phyloP scores from a whole-genome alignment of 1,140 invertebrate species.

The Drosophila oshimai region DNA sequence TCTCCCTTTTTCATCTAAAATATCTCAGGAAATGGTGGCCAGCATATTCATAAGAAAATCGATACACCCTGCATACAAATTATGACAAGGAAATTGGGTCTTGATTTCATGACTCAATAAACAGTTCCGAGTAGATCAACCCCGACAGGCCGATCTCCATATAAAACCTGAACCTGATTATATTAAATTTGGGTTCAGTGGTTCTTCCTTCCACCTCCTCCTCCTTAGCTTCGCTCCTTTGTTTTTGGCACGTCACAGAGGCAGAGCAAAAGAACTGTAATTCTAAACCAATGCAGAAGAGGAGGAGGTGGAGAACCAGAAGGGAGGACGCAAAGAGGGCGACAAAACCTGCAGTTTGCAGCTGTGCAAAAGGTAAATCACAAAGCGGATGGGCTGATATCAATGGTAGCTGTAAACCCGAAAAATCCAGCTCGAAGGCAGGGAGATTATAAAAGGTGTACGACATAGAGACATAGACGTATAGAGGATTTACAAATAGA shows the following conservation, averaged over 20 bases:
- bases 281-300: conserved; percentile 46
- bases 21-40: neutral
- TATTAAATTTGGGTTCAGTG: conserved; percentile 16
- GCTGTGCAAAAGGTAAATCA: conserved; percentile 49
- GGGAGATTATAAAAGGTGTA: conserved; percentile 15
- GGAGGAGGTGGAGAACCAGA: neutral
- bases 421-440: too few relatives aligned
- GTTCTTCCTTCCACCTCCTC: neutral
- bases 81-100: conserved; percentile 16
- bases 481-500: neutral
- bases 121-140: neutral
- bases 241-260: conserved; percentile 44
- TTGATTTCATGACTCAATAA: conserved; percentile 7
- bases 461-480: neutral
- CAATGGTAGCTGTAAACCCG: conserved; percentile 58
- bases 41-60: neutral
- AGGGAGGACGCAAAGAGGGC: conserved; percentile 4
- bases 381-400: conserved; percentile 15
- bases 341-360: conserved; percentile 36
- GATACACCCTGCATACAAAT: conserved; percentile 28
- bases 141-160: conserved; percentile 26
- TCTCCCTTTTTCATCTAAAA: neutral
- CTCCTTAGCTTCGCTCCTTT: conserved; percentile 9
- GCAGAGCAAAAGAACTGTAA: conserved; percentile 37
- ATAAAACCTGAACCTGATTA: conserved; percentile 44